Evolutionary conservation across 1,140 invertebrate species (phyloP).

Genomic region (Drosophila funebris): DNA sequence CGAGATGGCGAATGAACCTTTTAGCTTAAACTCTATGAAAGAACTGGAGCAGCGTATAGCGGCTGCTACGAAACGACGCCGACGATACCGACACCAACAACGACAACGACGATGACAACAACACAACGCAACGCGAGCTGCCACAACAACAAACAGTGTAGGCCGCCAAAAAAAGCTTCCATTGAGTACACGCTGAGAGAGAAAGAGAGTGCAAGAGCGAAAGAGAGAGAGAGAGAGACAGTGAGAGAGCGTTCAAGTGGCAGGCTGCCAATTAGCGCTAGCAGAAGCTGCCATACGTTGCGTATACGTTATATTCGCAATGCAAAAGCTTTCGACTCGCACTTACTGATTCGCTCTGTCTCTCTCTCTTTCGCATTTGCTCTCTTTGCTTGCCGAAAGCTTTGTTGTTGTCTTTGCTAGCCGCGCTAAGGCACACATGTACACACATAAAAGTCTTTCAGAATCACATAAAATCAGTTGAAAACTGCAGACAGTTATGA

Average conservation of each 20-base stretch:
- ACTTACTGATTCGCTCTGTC: slow-evolving; percentile 4
- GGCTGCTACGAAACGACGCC: slow-evolving; percentile 36
- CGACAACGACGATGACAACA: slow-evolving; percentile 15
- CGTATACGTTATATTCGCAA: slow-evolving; percentile 35
- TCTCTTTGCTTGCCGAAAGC: not conserved
- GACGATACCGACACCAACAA: slow-evolving; percentile 25
- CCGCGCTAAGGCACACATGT: not conserved
- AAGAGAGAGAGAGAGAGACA: slow-evolving; percentile 21
- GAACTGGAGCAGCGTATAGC: slow-evolving; percentile 72
- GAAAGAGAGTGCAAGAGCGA: slow-evolving; percentile 10
- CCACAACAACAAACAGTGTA: slow-evolving; percentile 66
- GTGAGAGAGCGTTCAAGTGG: slow-evolving; percentile 25
- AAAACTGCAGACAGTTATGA: slow-evolving; percentile 14
- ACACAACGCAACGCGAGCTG: slow-evolving; percentile 45
- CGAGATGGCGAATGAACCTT: slow-evolving; percentile 62
- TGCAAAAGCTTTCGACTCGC: slow-evolving; percentile 42
- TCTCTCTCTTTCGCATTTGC: not conserved
- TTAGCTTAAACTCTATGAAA: slow-evolving; percentile 80
- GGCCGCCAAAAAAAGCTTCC: slow-evolving; percentile 55
- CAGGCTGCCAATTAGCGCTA: slow-evolving; percentile 47
- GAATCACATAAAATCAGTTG: slow-evolving; percentile 20
- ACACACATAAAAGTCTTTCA: not conserved
- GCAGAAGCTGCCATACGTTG: slow-evolving; percentile 27
- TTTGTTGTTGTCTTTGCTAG: slow-evolving; percentile 32
- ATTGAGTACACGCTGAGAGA: not conserved